These are phyloP conservation scores for Drosophila silvestris DNA, from an alignment of 2,888 invertebrate genomes.

Conservation along the genomic window DNA sequence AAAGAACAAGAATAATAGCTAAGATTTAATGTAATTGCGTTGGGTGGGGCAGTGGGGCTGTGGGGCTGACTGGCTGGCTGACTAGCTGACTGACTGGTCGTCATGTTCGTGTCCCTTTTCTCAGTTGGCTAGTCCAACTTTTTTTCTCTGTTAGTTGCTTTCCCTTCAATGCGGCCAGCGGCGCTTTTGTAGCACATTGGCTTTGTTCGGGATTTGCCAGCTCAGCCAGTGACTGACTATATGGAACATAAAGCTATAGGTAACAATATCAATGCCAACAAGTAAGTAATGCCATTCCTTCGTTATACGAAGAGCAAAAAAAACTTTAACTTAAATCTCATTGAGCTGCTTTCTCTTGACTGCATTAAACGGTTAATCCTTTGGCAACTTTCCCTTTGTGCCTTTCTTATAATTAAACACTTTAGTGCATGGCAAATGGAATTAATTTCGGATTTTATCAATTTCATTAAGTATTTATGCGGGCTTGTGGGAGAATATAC, in stretches of 20 bases:
- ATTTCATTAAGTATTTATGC: slow-evolving; percentile 54
- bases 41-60: slow-evolving; percentile 39
- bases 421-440: slow-evolving; percentile 52
- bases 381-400: slow-evolving; percentile 46
- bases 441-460: slow-evolving; percentile 44
- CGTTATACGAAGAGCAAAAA: slow-evolving; percentile 6
- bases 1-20: slow-evolving; percentile 80
- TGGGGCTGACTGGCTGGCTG: slow-evolving; percentile 1
- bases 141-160: slow-evolving; percentile 35
- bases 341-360: slow-evolving; percentile 34
- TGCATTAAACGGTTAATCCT: slow-evolving; percentile 65
- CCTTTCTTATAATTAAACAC: slow-evolving; percentile 61
- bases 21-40: slow-evolving; percentile 80
- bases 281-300: slow-evolving; percentile 36
- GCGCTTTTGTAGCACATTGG: slow-evolving; percentile 67
- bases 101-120: slow-evolving; percentile 71
- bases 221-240: slow-evolving; percentile 48
- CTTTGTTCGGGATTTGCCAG: slow-evolving; percentile 75
- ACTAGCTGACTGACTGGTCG: slow-evolving; percentile 26
- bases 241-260: slow-evolving; percentile 44
- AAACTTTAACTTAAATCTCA: slow-evolving; percentile 52
- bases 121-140: slow-evolving; percentile 67
- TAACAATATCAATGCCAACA: slow-evolving; percentile 63
- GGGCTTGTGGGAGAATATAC: background rate
- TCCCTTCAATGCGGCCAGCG: slow-evolving; percentile 63